Evolutionary conservation across 2,888 invertebrate species (phyloP), one percentile per base, ranked within the genome.

Genomic region (Megaustenia siamemsis): DNA sequence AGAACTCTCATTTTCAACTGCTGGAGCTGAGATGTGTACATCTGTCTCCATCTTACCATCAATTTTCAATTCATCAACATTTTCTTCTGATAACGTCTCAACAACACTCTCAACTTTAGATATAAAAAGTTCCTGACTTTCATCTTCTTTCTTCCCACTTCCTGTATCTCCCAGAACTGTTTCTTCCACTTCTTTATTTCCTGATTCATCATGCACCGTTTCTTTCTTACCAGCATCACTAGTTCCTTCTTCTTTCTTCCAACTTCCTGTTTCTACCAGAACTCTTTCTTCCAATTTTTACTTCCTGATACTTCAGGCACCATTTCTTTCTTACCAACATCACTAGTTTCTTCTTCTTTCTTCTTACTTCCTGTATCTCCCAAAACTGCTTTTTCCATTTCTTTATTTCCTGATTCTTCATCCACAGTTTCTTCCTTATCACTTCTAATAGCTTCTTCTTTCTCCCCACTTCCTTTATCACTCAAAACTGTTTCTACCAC

Each of bases 31-130:
- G 3, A 21, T 38, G 12, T 8, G 5, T 10, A 35, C 24, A 35
- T 66, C 28, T 35, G 32, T 76, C 4, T 56, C 43, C 45, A 40
- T 66, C 56, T 53, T 71, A 40, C 73, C 75, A 28, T 68, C 80
- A 53, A 18, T 53, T 21, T 79, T 77, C 49, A 12, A 10, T 45
- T 12, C 45, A 45, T 45, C 45, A 6, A 63, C 32, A 12, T 28
- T 15, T 1, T 63, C 32, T 63, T 32, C 32, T 32, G 8, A 4
- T 15, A 18, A 6, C 32, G 32, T 32, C 18, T 28, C 32, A 63
- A 15, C 63, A 32, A 63, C 1, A 63, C 63, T 15, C 60, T 60
- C 60, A 63, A 53, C 83, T 10, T 73, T 83, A 45, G 35, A 63
- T 21, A 80, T 66, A 0, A 32, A 38, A 75, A 53, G 15, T 1